Evolutionary conservation across 1,140 invertebrate species (phyloP), one percentile per base, ranked within the genome.

Genomic region (Hycleus phaleratus): DNA sequence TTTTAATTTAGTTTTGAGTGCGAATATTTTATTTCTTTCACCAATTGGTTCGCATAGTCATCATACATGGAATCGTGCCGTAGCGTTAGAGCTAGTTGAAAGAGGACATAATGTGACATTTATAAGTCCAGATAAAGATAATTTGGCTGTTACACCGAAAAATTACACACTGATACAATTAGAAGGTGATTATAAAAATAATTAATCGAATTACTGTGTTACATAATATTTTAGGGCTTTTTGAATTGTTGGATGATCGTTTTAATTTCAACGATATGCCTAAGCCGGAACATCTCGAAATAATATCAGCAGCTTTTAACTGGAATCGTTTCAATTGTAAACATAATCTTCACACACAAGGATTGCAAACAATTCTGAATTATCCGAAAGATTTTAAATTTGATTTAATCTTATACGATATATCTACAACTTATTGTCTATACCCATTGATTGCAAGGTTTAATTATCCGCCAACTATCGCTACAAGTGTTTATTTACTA

Each of bases 361-460:
- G 52, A n/a, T 12, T 53, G 9, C 12, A 52, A 26, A 45, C 6
- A 10, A 49, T 66, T 6, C 50, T 64, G 49, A 38, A 44, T 38
- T 64, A 66, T 59, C 62, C 66, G 9, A 48, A 51, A 18, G 43
- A 58, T 44, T 68, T 61, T 38, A 63, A 60, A 52, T 69, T 69
- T 53, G 68, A 69, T 61, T 51, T 69, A 5, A 56, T 69, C 8
- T 45, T 67, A n/a, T 53, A 65, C 45, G 68, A 69, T 54, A 59
- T 64, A 53, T 63, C 58, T 10, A 49, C 43, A n/a, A 52, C 58
- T 32, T 52, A 61, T 11, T 67, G 68, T 58, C 58, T 69, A 5
- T 38, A 38, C 6, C 52, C 52, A 6, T 55, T 55, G 46, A 55
- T 55, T 7, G 26, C 45, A 12, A 38, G 26, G 24, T 55, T 55